Base-by-base conservation (phyloP, 2,797 vertebrate genomes). In the Tapirus indicus region DNA sequence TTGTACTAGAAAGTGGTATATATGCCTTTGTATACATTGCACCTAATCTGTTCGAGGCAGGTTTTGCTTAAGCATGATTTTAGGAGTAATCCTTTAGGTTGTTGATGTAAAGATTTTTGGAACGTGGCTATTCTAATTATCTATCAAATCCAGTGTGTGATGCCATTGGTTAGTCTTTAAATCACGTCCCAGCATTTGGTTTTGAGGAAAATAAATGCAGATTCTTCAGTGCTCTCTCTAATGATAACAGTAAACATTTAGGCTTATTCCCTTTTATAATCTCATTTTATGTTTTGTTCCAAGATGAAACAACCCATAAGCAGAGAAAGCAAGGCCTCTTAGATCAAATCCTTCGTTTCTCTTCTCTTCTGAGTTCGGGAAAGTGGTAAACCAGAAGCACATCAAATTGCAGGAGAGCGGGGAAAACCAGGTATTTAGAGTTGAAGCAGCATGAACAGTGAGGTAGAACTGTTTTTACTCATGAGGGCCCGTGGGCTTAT, bases 201-300 rank as follows among this genome's bases (percentile, higher is more conserved):
- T 97, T 79, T 96, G 38, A 95, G 49, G n/a, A 91, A 94, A 92
- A 68, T 87, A 91, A 68, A 56, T 88, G 13, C 11, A 38, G 20
- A 25, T 32, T 96, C 94, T 96, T 69, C 29, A 97, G 47, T 94
- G 83, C 12, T 90, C 10, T 89, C 32, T 83, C 2, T 96, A 44
- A 60, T 56, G 56, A 58, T 35, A 64, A 7, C 14, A 68, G 44
- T 58, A 86, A 88, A 79, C 38, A 72, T 62, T 89, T 84, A 89
- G 62, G 10, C 32, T 78, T 58, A 75, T 44, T 20, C 25, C 16
- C 89, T 93, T 75, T 77, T 89, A 10, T 44, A 56, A 49, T 84
- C 78, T 89, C 17, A 69, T 89, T 97, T 93, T 90, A 66, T 1
- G 12, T 92, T 93, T 93, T 60, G 49, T 92, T 82, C 32, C 20